phyloP scores from a whole-genome alignment of 2,113 vertebrate genomes.

The Tenebrosternarchus preto region DNA sequence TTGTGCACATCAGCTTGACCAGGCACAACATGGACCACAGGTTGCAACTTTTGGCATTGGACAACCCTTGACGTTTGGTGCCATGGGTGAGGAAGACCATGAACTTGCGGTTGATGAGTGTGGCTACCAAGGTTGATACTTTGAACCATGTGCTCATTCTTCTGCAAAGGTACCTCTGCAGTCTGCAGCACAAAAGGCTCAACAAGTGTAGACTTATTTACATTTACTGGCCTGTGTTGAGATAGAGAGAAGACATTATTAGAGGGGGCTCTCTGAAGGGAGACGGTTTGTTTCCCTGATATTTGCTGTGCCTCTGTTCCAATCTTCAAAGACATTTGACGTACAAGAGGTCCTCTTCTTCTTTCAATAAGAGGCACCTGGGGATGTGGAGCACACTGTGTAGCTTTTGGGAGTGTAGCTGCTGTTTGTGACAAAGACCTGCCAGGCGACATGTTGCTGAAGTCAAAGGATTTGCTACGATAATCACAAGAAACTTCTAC shows the following conservation, averaged over 20 bases:
- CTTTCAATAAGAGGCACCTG: constrained; percentile 92
- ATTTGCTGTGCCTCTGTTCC: constrained; percentile 82
- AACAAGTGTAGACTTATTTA: constrained; percentile 54
- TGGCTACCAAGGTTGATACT: constrained; percentile 74
- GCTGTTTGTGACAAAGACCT: constrained; percentile 70
- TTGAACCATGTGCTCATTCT: constrained; percentile 71
- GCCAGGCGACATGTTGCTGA: constrained; percentile 79
- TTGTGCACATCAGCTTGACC: constrained; percentile 66
- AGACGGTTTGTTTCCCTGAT: constrained; percentile 65
- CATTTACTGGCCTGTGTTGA: constrained; percentile 70
- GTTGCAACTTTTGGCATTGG: constrained; percentile 66
- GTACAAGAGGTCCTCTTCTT: constrained; percentile 89
- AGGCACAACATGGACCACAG: constrained; percentile 65
- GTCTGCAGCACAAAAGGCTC: constrained; percentile 67
- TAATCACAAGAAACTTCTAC: constrained; percentile 86
- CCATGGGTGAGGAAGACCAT: constrained; percentile 76
- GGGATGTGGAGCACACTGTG: constrained; percentile 61
- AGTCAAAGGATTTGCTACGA: constrained; percentile 97
- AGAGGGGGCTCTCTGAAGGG: constrained; percentile 70
- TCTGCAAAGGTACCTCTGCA: constrained; percentile 62
- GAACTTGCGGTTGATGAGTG: constrained; percentile 74
- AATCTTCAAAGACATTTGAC: constrained; percentile 95
- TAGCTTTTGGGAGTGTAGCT: constrained; percentile 64
- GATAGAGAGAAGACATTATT: constrained; percentile 63
- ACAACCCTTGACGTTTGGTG: constrained; percentile 71